Conservation (phyloP, 2,888 invertebrate genomes). For the Macropis europaea region DNA sequence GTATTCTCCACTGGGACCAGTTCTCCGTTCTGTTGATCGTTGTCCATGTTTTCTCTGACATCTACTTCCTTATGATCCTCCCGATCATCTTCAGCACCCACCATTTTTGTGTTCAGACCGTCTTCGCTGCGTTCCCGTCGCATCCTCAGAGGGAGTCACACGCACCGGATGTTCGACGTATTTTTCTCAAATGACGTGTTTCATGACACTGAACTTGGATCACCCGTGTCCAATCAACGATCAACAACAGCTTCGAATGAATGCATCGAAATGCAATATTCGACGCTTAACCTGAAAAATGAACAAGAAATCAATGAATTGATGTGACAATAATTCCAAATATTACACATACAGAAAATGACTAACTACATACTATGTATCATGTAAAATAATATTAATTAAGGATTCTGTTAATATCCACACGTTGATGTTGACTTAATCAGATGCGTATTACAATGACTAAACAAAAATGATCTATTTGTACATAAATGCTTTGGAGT, state of each 20-base stretch:
- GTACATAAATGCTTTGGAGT: too few species aligned
- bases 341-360: too few species aligned
- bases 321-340: too few species aligned
- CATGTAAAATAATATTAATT: too few species aligned
- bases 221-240: not conserved
- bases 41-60: constrained; percentile 63
- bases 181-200: constrained; percentile 11
- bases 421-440: too few species aligned
- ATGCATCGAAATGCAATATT: not conserved
- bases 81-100: constrained; percentile 60
- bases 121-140: constrained; percentile 6
- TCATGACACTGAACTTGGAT: constrained; percentile 19
- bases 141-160: constrained; percentile 35
- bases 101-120: constrained; percentile 54
- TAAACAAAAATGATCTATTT: too few species aligned
- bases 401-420: too few species aligned
- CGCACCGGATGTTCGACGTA: constrained; percentile 33
- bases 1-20: constrained; percentile 62
- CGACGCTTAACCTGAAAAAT: not conserved
- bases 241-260: not conserved
- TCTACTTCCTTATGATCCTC: constrained; percentile 49
- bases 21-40: constrained; percentile 66
- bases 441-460: too few species aligned
- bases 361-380: too few species aligned
- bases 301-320: too few species aligned